Evolutionary conservation across 2,113 vertebrate species (phyloP), one percentile per base, ranked within the genome.

Genomic region (Indicator indicator): DNA sequence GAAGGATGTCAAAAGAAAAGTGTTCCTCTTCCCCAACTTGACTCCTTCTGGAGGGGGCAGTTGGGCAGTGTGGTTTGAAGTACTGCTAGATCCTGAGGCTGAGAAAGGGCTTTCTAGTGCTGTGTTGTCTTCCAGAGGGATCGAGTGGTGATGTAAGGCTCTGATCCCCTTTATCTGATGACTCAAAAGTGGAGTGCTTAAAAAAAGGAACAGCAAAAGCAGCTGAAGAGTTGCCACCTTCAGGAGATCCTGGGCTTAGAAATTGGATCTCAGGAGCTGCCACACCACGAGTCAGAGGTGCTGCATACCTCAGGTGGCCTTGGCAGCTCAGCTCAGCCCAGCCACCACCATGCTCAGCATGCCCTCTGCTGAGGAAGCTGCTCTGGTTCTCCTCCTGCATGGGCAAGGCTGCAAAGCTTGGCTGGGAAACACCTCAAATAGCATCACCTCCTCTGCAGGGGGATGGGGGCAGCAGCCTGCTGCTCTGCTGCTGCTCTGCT

Each of bases 101-200:
- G 16, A 78, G 72, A 54, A 70, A 55, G 59, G 81, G 80, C 30
- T 58, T 65, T 56, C 67, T 28, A 24, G 44, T 1, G 4, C 26
- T 13, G 4, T 64, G 68, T 10, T 88, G 58, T 64, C 67, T 92
- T 52, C 71, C 33, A 12, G 24, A 62, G 80, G 74, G 60, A 76
- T 89, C 78, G 71, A 63, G 33, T 0, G 4, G 32, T 88, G 91
- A 94, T 77, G 72, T 73, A 88, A 94, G 46, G 14, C 36, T 76
- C 33, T 73, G 44, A 94, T 94, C 71, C 18, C 78, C 82, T 91
- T 92, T 76, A 89, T 87, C 89, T 74, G 50, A 69, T 69, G 46
- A 72, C 63, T 95, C 50, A 70, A 83, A 88, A 83, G 75, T 33
- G 82, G 68, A 82, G 63, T 24, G 36, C 56, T 60, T 93, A 88